phyloP scores from a whole-genome alignment of 2,888 invertebrate species.

The Macrophya alboannulata region DNA sequence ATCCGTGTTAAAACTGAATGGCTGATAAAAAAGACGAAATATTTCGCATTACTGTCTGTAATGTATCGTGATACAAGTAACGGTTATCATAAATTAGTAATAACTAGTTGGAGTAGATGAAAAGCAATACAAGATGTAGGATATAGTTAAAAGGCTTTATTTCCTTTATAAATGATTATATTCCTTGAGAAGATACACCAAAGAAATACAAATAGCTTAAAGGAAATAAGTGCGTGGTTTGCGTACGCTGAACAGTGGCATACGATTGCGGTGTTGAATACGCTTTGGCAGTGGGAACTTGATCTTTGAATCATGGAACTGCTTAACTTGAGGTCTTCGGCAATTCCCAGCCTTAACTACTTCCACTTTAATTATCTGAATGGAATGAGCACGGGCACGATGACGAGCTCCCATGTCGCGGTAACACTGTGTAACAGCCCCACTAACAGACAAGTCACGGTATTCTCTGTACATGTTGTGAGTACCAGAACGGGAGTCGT shows the following conservation, averaged over 20 bases:
- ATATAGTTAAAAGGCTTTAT: constrained; percentile 50
- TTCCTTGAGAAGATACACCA: constrained; percentile 33
- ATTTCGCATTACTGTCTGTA: too few relatives aligned
- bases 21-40: too few relatives aligned
- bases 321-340: constrained; percentile 96
- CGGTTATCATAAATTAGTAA: neutral
- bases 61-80: neutral
- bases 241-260: constrained; percentile 92
- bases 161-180: constrained; percentile 51
- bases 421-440: constrained; percentile 99
- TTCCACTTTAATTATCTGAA: constrained; percentile 98
- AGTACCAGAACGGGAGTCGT: constrained; percentile 98
- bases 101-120: neutral
- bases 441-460: constrained; percentile 96
- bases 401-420: constrained; percentile 96
- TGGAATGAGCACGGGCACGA: constrained; percentile 98
- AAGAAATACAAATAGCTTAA: constrained; percentile 73
- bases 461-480: constrained; percentile 99
- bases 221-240: constrained; percentile 91
- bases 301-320: constrained; percentile 99
- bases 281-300: constrained; percentile 98
- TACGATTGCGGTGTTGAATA: constrained; percentile 91
- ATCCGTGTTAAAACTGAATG: too few relatives aligned
- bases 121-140: constrained; percentile 15
- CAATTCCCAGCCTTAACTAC: constrained; percentile 94